Base-by-base conservation (phyloP, 2,113 vertebrate genomes). In the Rousettus leschenaultii region DNA sequence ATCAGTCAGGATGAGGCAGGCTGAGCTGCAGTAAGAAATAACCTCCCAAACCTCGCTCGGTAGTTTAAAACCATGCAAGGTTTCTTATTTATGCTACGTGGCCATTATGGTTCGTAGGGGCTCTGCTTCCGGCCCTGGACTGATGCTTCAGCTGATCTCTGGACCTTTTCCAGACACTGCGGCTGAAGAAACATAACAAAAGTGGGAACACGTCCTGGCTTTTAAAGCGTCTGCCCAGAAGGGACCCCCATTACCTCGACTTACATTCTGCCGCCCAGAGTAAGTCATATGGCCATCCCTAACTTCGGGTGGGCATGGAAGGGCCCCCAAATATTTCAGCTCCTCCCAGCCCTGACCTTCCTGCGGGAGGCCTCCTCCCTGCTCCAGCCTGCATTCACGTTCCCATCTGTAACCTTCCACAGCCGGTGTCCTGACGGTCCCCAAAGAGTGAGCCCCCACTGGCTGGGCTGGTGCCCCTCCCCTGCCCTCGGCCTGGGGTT, bases 391-490 rank as follows among this genome's bases (percentile, higher is more conserved):
- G 26, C 1, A 3, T 1, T 19, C 43, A 14, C 30, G 51, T 19
- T 86, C 33, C n/a, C 6, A 11, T 1, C 43, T 82, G 78, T 35
- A 0, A 8, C 7, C 24, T 59, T 35, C n/a, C 28, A 5, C 70
- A 51, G 16, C 22, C 3, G 1, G 33, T 8, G 14, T 55, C 33
- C 68, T 0, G 0, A 57, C 13, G 48, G 6, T 45, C 55, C 14
- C 70, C 3, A 48, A 15, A 28, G 18, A 45, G 21, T 22, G 80
- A 28, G 38, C 38, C 4, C 51, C 51, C 51, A 7, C 5, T 15
- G 51, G 14, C 51, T 51, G 51, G 51, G 51, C 51, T 51, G 51
- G 3, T 51, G 26, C 12, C 53, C 53, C 13, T 3, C 14, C 21
- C 68, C 43, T 59, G 53, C 40, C 30, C 71, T 35, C 0, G 28